Evolutionary conservation across 1,140 invertebrate species (phyloP), one percentile per base, ranked within the genome.

Genomic region (Euschistus heros): DNA sequence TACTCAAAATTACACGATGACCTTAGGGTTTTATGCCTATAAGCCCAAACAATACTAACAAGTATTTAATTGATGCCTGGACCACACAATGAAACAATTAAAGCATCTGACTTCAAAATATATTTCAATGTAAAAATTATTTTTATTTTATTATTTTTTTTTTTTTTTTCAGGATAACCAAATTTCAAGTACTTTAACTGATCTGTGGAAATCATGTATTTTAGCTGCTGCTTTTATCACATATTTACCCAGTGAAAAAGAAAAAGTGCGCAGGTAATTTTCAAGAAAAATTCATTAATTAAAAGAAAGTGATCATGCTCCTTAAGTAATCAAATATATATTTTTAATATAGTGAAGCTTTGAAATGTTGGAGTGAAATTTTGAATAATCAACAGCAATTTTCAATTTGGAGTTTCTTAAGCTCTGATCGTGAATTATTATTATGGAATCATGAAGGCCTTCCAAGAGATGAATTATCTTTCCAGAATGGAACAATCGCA

Each of bases 381-480:
- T 15, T 68, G 7, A 52, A 44, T 6, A 17, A 55, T 30, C 7
- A 61, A 26, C 30, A 67, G 15, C 27, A 64, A 14, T 91, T 92
- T 77, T 83, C 86, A 63, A 74, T 91, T 8, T 78, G 82, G n/a
- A 78, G 82, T 57, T 91, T 89, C 71, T 74, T 92, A 33, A 82
- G 82, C 33, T 74, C 72, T 0, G 88, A 95, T 72, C 82, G 88
- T 67, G 89, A 94, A 69, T 82, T 89, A 67, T 73, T 96, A 13
- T 83, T 86, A 63, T 98, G 94, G 94, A 86, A 89, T 70, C 81
- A 83, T 4, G 86, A 93, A 72, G 92, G 92, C 0, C 76, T 97
- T 2, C 86, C 92, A 0, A 82, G 85, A 4, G 90, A 93, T 77
- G 80, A 82, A 54, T 76, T 90, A 10, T 89, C 89, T 18, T 74